Conservation (phyloP, 1,140 invertebrate genomes). For the Caenorhabditis briggsae region DNA sequence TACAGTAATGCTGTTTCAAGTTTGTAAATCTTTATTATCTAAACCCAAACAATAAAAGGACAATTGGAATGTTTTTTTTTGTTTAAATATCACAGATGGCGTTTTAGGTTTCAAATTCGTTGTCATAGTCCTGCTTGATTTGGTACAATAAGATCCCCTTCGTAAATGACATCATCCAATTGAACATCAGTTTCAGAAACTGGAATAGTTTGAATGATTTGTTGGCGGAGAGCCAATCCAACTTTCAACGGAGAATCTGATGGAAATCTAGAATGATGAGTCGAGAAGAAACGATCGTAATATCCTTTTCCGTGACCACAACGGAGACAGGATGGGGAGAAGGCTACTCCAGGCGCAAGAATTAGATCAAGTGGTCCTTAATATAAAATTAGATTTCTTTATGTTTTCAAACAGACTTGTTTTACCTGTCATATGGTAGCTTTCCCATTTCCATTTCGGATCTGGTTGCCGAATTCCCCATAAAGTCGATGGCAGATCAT, state of each 20-base stretch:
- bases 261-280: constrained; percentile 30
- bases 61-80: too few species aligned
- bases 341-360: constrained; percentile 51
- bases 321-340: constrained; percentile 3
- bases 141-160: not conserved
- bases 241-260: not conserved
- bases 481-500: constrained; percentile 7
- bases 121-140: too few species aligned
- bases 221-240: constrained; percentile 52
- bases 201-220: constrained; percentile 33
- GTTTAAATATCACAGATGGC: too few species aligned
- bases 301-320: constrained; percentile 60
- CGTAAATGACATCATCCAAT: constrained; percentile 34
- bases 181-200: constrained; percentile 44
- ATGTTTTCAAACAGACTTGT: not conserved
- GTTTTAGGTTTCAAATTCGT: too few species aligned
- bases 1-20: too few species aligned
- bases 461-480: constrained; percentile 57
- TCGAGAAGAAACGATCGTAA: constrained; percentile 53
- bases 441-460: constrained; percentile 34
- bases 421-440: constrained; percentile 12
- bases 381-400: not conserved
- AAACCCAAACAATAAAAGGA: too few species aligned
- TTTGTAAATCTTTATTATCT: too few species aligned
- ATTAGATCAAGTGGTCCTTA: constrained; percentile 47